phyloP scores from a whole-genome alignment of 1,140 invertebrate species.

The Homalodisca vitripennis region DNA sequence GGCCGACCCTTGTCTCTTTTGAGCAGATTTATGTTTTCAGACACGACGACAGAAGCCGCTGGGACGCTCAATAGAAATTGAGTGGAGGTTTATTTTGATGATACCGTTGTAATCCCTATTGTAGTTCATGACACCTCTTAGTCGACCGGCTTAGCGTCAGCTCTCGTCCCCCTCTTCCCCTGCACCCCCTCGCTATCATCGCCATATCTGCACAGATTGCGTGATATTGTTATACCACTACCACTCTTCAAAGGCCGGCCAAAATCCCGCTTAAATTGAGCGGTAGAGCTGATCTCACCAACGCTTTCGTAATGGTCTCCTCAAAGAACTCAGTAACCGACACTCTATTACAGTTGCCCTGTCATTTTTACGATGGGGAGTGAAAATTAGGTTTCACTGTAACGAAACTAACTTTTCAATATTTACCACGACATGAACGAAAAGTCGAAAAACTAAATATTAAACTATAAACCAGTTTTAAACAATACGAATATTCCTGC shows the following conservation, averaged over 20 bases:
- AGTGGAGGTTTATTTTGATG: slow-evolving; percentile 17
- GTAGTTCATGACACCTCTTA: slow-evolving; percentile 13
- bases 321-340: no score
- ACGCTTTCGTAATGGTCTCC: no score
- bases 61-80: slow-evolving; percentile 13
- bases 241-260: neutral
- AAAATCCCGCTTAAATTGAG: slow-evolving; percentile 11
- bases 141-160: neutral
- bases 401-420: no score
- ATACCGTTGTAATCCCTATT: slow-evolving; percentile 17
- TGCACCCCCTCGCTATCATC: neutral
- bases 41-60: slow-evolving; percentile 12
- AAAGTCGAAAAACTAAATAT: no score
- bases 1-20: slow-evolving; percentile 2
- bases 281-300: no score
- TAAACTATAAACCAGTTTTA: no score
- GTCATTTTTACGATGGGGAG: no score
- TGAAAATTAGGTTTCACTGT: no score
- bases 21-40: slow-evolving; percentile 8
- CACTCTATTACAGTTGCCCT: no score
- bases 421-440: no score
- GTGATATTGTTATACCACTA: neutral
- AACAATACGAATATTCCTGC: no score
- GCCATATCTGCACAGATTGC: neutral
- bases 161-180: neutral